Base-by-base conservation (phyloP, 2,113 vertebrate species). In the Stercorarius parasiticus region DNA sequence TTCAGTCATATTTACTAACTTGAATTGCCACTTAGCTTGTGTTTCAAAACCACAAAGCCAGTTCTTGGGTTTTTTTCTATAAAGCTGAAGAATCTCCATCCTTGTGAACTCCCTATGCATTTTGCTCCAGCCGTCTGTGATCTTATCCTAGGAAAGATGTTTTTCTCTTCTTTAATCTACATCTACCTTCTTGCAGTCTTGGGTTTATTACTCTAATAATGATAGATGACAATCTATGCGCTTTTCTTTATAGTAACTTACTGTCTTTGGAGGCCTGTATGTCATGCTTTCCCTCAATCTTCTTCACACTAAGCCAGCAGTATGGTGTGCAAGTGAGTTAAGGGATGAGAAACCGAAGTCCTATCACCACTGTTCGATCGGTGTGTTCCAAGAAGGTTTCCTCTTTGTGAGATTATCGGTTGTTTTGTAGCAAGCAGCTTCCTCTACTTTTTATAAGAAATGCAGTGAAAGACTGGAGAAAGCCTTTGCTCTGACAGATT, bases 291-390 rank as follows among this genome's bases (percentile, higher is more conserved):
- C 40, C 20, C 16, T 81, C 45, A 43, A 0, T 66, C 56, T 43
- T 18, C 53, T 69, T 94, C 43, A 40, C 34, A 4, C 36, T 16
- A 36, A 45, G 25, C 14, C 45, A 71, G 6, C 61, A 71, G 7
- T 71, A 5, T 10, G 45, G 9, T 18, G 34, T 47, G 19, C 13
- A 4, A 61, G 30, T 43, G 49, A 65, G 22, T 20, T 83, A 38
- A 52, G 34, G 5, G 25, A 10, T 0, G 12, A 74, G 42, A 29
- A 58, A 19, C 29, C 17, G 5, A 49, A 72, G 42, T 76, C 14
- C 25, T 59, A 25, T 56, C 56, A 34, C 8, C 2, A 1, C 18
- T 3, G 0, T 55, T 86, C 36, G 18, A 9, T 45, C 3, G 2
- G 5, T 34, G 34, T 49, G 6, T 40, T 86, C 50, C 38, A 16